phyloP scores from a whole-genome alignment of 2,888 invertebrate species.

The Ormyrus pomaceus region DNA sequence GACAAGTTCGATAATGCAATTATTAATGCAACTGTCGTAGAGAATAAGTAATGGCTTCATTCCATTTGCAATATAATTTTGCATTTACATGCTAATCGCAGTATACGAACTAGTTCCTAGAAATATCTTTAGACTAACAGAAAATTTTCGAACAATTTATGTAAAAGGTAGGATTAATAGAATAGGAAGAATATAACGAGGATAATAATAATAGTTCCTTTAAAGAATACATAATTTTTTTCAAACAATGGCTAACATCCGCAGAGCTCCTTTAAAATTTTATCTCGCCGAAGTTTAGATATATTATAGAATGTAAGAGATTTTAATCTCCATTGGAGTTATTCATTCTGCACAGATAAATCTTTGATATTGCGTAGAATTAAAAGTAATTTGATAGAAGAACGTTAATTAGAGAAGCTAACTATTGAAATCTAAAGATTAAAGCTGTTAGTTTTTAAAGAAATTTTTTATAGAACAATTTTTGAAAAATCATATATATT shows the following conservation, averaged over 20 bases:
- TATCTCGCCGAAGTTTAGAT: conserved; percentile 8
- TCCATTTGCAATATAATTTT: neutral
- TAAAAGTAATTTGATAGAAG: conserved; percentile 18
- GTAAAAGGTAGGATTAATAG: neutral
- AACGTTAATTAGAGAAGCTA: neutral
- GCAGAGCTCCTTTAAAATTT: neutral
- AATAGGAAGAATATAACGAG: neutral
- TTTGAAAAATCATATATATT: conserved; percentile 14
- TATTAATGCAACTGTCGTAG: neutral
- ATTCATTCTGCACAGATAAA: conserved; percentile 1
- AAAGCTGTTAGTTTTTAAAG: conserved; percentile 37
- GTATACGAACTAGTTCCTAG: neutral
- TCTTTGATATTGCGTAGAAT: conserved; percentile 1
- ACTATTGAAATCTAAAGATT: conserved; percentile 13
- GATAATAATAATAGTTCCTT: conserved; percentile 44
- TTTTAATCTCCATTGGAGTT: neutral
- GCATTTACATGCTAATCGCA: neutral
- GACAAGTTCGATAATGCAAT: neutral
- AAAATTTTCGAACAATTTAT: conserved; percentile 15
- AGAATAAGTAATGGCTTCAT: neutral
- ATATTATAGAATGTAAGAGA: neutral
- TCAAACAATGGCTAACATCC: neutral
- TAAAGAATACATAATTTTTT: neutral
- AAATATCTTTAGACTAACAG: neutral
- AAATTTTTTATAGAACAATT: conserved; percentile 32